Base-by-base conservation (phyloP, 2,888 invertebrate genomes). In the Lysandra coridon region DNA sequence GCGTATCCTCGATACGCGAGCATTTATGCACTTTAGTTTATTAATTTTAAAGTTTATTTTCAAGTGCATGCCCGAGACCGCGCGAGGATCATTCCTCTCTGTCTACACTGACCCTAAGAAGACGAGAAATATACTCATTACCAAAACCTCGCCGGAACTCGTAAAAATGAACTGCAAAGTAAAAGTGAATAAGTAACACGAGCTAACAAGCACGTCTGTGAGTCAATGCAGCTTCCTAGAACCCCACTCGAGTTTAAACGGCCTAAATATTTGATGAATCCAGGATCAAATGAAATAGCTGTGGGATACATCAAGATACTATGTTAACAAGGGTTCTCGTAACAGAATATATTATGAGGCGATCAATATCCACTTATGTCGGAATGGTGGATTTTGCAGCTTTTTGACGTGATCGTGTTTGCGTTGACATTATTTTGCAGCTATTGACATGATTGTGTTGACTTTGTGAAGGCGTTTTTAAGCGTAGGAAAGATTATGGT, bases 261-360 rank as follows among this genome's bases (percentile, higher is more conserved):
- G 85, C 86, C 88, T 93, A 90, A 93, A 94, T 94, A 93, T 93
- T 94, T 92, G 90, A 94, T 93, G 90, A 89, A 88, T 88, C 87
- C 89, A 86, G 90, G 92, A 94, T 93, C 91, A 91, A 91, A 91
- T 89, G 91, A 91, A 91, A 91, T 88, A 88, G 89, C 89, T 86
- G 89, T 86, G 85, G 87, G 86, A 86, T 88, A 88, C 87, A 87
- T 89, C 87, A 87, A 86, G 85, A 86, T 87, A 84, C 88, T 86
- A 86, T 86, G 89, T 91, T 91, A 91, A 92, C 92, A 90, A 92
- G 92, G 92, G 91, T 89, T 87, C 90, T 91, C 89, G 89, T 88
- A 88, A 86, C 86, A 83, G 92, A 91, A 92, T 92, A 91, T 89
- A 90, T 92, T 91, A 93, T 88, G 86, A 86, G 84, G 82, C 85